Base-by-base conservation (phyloP, 2,113 vertebrate species). In the Leptocoma aspasia region DNA sequence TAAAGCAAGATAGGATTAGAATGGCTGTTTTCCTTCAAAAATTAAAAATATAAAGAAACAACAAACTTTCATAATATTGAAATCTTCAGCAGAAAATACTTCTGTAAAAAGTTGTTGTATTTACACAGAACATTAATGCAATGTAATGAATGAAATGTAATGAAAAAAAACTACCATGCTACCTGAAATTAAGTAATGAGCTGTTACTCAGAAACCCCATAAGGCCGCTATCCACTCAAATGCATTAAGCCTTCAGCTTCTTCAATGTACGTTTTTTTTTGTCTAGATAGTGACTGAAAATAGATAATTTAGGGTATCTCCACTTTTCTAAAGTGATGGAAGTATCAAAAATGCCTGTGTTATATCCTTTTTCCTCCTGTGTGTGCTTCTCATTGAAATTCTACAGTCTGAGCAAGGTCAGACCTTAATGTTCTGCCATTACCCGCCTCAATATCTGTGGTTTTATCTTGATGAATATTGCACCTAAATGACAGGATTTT, bases 361-460 rank as follows among this genome's bases (percentile, higher is more conserved):
- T 6, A 12, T 14, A 23, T n/a, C 1, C 12, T 15, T 57, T 45
- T 12, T 4, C 2, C 10, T 13, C 7, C 39, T 9, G 0, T 33
- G 35, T 68, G 3, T 63, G 14, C 10, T 86, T 85, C 33, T 37
- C 5, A 14, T 3, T 45, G 45, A 77, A 82, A 70, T 65, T 56
- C 53, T 64, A 27, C 50, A 6, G 2, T 30, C 37, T 69, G n/a
- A 80, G 45, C 7, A 21, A 42, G 47, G 3, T 50, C 47, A 56
- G 15, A 64, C 28, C n/a, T 28, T 56, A 76, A 53, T 12, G 8
- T 57, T 76, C 37, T 61, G 15, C 20, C 15, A 60, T 84, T 64
- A 57, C 31, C 3, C 64, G 6, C 3, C 7, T 84, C n/a, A 13
- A 3, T 41, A 53, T 61, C 20, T 88, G 21, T 53, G 18, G 33